phyloP scores from a whole-genome alignment of 2,888 invertebrate genomes.

The Ephialtes manifestator region DNA sequence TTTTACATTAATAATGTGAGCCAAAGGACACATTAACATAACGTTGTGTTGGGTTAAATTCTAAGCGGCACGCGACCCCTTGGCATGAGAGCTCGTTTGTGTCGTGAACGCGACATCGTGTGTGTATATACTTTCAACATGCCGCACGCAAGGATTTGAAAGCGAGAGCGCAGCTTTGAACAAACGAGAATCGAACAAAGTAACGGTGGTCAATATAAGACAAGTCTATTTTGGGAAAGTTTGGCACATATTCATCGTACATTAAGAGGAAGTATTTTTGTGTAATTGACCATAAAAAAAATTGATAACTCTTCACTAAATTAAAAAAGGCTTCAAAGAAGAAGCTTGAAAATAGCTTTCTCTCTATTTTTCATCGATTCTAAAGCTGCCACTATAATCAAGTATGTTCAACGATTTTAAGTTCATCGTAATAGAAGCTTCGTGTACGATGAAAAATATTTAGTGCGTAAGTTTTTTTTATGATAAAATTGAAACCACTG shows the following conservation, averaged over 20 bases:
- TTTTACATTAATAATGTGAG: conserved; percentile 72
- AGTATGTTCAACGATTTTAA: too few relatives aligned
- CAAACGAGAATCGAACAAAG: not conserved
- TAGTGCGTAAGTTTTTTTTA: too few relatives aligned
- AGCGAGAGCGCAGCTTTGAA: not conserved
- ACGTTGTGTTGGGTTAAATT: conserved; percentile 68
- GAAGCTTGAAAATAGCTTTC: too few relatives aligned
- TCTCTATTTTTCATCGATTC: too few relatives aligned
- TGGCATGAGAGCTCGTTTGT: conserved; percentile 43
- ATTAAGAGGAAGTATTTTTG: not conserved
- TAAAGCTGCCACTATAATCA: too few relatives aligned
- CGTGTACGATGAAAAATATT: too few relatives aligned
- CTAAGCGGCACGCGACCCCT: conserved; percentile 72
- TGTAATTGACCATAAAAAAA: too few relatives aligned
- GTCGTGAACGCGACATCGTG: conserved; percentile 4
- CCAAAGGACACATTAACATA: conserved; percentile 76
- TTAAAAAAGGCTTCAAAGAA: too few relatives aligned
- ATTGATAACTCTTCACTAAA: too few relatives aligned
- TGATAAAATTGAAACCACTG: too few relatives aligned
- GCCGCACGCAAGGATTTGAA: conserved; percentile 19
- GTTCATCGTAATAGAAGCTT: too few relatives aligned
- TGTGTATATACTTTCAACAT: conserved; percentile 20
- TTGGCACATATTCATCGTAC: not conserved
- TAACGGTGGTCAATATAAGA: not conserved
- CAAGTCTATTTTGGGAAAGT: not conserved